Evolutionary conservation across 1,140 invertebrate genomes (phyloP), one percentile per base, ranked within the genome.

Genomic region (Pseudachorutes palmiensis): DNA sequence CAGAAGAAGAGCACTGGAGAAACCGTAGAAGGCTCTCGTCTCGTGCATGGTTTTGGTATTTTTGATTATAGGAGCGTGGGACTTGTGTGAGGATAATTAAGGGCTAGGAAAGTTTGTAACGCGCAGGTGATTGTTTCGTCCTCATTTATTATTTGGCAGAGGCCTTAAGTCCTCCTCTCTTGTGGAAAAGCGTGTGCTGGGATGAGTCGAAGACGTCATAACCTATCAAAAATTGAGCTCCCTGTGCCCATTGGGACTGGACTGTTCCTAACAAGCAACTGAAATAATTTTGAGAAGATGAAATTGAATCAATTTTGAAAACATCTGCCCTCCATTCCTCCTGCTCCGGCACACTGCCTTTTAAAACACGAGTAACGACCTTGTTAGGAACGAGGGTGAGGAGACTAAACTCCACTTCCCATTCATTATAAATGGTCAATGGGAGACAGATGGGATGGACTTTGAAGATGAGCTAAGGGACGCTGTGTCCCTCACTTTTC

Each of bases 341-440:
- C 36, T 41, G 5, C 36, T 41, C 5, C 5, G 19, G 36, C 5
- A 41, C 19, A 9, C 36, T 45, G 36, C 36, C 36, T 45, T 45
- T 45, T 45, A 45, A 45, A 45, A 45, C 19, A 9, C n/a, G n/a
- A n/a, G 9, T 55, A 55, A 55, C 51, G 51, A 55, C 51, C 51
- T 55, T 55, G 51, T 55, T 55, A 55, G 51, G 9, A 55, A 55
- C 24, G 24, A 24, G 24, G 24, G 24, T 14, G 24, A 14, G 51
- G 24, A 55, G 51, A 55, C 3, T 24, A 26, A 55, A 12, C 12
- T 5, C 9, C 5, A 3, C 3, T 14, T 5, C 24, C 51, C 51
- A 55, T 55, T 55, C 51, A 55, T 55, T 55, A 19, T 19, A 19
- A 55, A 55, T 55, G 51, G 51, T 55, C 51, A 55, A 55, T 55